A percentile compares a stretch with the other conserved stretches of the same genome.
phyloP scores from a whole-genome alignment of 2,888 invertebrate species.

The Proisotoma minuta region DNA sequence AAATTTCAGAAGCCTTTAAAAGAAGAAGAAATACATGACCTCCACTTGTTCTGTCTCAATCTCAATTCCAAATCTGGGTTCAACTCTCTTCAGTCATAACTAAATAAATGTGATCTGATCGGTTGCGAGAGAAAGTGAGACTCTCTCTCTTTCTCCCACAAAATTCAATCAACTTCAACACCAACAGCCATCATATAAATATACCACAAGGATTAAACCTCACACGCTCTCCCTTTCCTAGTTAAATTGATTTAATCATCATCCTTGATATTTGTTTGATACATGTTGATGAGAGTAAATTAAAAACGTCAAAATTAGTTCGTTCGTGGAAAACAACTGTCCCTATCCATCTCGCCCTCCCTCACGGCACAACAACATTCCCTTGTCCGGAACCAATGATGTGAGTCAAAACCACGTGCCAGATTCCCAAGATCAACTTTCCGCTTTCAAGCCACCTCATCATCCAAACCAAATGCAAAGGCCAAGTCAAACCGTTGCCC shows the following conservation, averaged over 20 bases:
- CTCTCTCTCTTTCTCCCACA: not conserved
- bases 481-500: too few relatives aligned
- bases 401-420: too few relatives aligned
- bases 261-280: too few relatives aligned
- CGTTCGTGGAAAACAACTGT: conserved; percentile 31
- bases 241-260: too few relatives aligned
- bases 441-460: not conserved
- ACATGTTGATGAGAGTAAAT: too few relatives aligned
- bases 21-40: too few relatives aligned
- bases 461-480: not conserved
- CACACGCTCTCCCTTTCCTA: too few relatives aligned
- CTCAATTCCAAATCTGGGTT: not conserved
- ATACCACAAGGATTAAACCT: too few relatives aligned
- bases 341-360: conserved; percentile 24
- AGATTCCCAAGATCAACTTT: not conserved
- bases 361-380: conserved; percentile 2
- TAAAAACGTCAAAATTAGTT: conserved; percentile 34
- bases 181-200: too few relatives aligned
- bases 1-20: too few relatives aligned
- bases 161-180: conserved; percentile 3
- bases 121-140: not conserved
- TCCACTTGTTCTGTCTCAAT: not conserved
- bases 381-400: not conserved
- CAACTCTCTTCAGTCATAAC: not conserved
- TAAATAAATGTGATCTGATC: conserved; percentile 1